Evolutionary conservation across 2,113 vertebrate genomes (phyloP).

Genomic region (Rhabdomys dilectus): DNA sequence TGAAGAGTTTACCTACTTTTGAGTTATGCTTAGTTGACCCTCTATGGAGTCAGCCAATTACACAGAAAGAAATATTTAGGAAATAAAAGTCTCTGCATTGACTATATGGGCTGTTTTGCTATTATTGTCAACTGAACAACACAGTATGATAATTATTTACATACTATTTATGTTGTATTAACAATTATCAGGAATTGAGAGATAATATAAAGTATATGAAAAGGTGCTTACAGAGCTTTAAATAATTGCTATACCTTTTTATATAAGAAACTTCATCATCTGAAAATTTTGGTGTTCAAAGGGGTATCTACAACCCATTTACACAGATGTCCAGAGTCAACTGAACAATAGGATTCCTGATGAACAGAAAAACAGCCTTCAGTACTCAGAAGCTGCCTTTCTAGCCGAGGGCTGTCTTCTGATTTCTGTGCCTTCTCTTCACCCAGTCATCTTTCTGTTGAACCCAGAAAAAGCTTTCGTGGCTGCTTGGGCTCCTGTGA

Average conservation of each 20-base stretch:
- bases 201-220: neutral
- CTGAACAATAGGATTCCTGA: neutral
- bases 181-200: neutral
- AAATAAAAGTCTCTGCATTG: neutral
- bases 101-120: neutral
- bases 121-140: neutral
- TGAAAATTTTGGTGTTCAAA: neutral
- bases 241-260: neutral
- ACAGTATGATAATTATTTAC: neutral
- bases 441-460: neutral
- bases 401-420: neutral
- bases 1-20: neutral
- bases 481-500: neutral
- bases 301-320: neutral
- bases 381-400: neutral
- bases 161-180: neutral
- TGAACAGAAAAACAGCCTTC: neutral
- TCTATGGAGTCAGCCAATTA: neutral
- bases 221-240: neutral
- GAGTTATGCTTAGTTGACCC: neutral
- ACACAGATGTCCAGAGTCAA: neutral
- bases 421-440: accelerated
- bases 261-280: neutral
- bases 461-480: neutral
- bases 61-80: neutral